phyloP scores from a whole-genome alignment of 2,113 vertebrate genomes.

The Noturus placidus region DNA sequence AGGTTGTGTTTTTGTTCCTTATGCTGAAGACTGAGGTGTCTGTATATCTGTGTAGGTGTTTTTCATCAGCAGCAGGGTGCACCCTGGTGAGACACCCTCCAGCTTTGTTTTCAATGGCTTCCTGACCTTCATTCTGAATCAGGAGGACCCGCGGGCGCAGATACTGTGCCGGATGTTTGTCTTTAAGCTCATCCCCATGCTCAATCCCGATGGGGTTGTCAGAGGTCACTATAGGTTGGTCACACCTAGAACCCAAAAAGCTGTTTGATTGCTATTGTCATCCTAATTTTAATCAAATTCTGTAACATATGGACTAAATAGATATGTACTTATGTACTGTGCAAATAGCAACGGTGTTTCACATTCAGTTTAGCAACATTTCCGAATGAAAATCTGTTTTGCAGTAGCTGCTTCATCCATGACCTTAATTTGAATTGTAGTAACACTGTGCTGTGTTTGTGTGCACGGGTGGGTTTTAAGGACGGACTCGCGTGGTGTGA shows the following conservation, averaged over 20 bases:
- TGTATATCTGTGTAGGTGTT: constrained; percentile 77
- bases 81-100: constrained; percentile 93
- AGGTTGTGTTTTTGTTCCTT: neutral
- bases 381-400: neutral
- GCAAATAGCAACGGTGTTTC: neutral
- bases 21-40: neutral
- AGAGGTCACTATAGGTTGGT: constrained; percentile 93
- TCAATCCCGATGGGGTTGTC: constrained; percentile 93
- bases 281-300: neutral
- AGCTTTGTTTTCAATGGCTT: constrained; percentile 98
- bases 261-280: neutral
- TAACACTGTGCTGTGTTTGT: neutral
- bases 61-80: constrained; percentile 94
- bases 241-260: neutral
- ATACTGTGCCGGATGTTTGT: constrained; percentile 87
- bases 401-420: neutral
- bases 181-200: constrained; percentile 97
- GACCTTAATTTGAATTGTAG: neutral
- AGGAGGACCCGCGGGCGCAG: constrained; percentile 89
- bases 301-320: neutral
- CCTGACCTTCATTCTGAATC: constrained; percentile 89
- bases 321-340: neutral
- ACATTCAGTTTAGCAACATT: neutral
- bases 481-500: constrained; percentile 92
- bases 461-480: constrained; percentile 61